Base-by-base conservation (phyloP, 2,113 vertebrate genomes). In the Dendropsophus ebraccatus region DNA sequence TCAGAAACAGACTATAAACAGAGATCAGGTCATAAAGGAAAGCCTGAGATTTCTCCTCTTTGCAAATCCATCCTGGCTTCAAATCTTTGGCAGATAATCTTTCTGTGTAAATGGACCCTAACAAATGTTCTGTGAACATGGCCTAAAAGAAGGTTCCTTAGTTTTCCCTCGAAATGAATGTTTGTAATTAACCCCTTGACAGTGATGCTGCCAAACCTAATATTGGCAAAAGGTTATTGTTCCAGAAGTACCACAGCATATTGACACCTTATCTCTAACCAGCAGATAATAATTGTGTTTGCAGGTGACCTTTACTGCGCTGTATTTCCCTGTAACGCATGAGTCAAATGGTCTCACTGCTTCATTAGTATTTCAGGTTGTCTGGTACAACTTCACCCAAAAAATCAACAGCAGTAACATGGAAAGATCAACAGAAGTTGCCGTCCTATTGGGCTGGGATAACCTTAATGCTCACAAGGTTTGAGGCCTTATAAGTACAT, bases 371-470 rank as follows among this genome's bases (percentile, higher is more conserved):
- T 72, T 74, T 56, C 47, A 73, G 35, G 50, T 7, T 35, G 81
- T 67, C 47, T 82, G 45, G 81, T 72, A 69, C 23, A 70, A 54
- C 81, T 73, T 83, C 69, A 83, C 67, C 50, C 67, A 41, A 73
- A 73, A 11, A 83, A 72, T 73, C 82, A 83, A 83, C 49, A 83
- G 69, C 67, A 56, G 82, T 58, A 83, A 74, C 32, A 56, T 74
- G 82, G 82, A 83, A 83, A 83, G 21, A 58, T 83, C 82, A 83
- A 83, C 52, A 83, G 81, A 70, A 62, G 81, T 83, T 74, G 32
- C 50, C 28, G 54, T 45, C 21, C 19, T 41, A 19, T 35, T 73
- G n/a, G 80, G 62, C 25, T 69, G 60, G 79, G 62, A 82, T 62
- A 62, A 81, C 56, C 78, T 62, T 14, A 16, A 5, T 45, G 52